Conservation (phyloP, 2,888 invertebrate genomes). For the Petrolisthes manimaculis region DNA sequence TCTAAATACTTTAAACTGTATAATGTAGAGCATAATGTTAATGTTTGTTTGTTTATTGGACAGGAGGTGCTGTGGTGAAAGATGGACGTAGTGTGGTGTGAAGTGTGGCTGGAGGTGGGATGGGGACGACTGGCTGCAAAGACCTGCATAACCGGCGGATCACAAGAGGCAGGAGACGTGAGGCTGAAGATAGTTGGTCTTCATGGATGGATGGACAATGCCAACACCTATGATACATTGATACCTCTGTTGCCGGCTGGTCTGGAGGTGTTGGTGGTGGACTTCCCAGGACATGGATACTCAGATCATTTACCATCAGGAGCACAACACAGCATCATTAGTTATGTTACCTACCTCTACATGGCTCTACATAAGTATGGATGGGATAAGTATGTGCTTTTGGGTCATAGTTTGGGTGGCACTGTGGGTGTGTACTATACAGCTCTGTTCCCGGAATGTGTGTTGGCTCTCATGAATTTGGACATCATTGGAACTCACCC, state of each 20-base stretch:
- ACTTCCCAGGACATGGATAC: slow-evolving; percentile 57
- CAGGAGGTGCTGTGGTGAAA: no score
- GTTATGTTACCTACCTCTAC: slow-evolving; percentile 31
- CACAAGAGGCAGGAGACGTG: neutral
- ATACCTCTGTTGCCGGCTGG: slow-evolving; percentile 43
- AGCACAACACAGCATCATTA: slow-evolving; percentile 38
- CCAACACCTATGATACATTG: slow-evolving; percentile 51
- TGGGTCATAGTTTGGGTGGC: slow-evolving; percentile 69
- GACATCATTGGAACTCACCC: neutral
- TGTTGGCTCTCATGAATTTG: slow-evolving; percentile 26
- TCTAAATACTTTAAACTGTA: no score
- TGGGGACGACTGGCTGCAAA: slow-evolving; percentile 50
- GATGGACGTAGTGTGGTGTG: slow-evolving; percentile 30
- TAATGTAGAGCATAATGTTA: no score
- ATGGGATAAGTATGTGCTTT: slow-evolving; percentile 67
- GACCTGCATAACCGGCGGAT: slow-evolving; percentile 17
- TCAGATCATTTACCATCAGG: slow-evolving; percentile 53
- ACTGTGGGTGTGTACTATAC: slow-evolving; percentile 68
- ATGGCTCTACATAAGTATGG: slow-evolving; percentile 57
- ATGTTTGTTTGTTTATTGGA: no score
- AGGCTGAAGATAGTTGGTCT: slow-evolving; percentile 32
- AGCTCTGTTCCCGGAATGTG: slow-evolving; percentile 37
- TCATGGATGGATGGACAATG: slow-evolving; percentile 63
- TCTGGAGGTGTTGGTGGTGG: slow-evolving; percentile 40
- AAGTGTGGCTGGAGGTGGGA: slow-evolving; percentile 34